phyloP scores from a whole-genome alignment of 2,888 invertebrate species.

The Amblyjoppa proteus region DNA sequence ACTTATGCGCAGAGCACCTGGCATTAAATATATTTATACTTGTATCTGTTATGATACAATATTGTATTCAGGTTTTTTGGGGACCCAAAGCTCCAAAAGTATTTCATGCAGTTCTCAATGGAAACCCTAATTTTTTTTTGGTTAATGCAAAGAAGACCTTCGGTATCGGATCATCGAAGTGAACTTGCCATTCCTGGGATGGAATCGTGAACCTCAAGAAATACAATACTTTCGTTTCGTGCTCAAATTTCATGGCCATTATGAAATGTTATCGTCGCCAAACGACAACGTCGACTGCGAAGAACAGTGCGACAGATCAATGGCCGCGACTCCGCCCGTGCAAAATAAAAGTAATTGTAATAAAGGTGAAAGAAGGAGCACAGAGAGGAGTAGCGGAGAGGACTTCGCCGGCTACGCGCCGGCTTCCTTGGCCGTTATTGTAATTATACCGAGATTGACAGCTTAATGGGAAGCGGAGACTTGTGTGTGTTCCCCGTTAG shows the following conservation, averaged over 20 bases:
- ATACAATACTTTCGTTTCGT: neutral
- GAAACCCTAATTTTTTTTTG: no score
- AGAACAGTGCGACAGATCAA: neutral
- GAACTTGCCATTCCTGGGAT: neutral
- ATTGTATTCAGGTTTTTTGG: no score
- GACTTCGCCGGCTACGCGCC: conserved; percentile 24
- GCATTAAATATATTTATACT: no score
- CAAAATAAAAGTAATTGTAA: conserved; percentile 59
- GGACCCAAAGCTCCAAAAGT: no score
- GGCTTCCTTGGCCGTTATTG: conserved; percentile 68
- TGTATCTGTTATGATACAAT: no score
- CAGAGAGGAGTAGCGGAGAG: conserved; percentile 46
- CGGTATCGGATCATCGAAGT: neutral
- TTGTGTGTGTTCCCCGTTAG: conserved; percentile 47
- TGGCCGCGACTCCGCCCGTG: conserved; percentile 9
- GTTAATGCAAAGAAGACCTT: no score
- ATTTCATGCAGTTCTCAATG: no score
- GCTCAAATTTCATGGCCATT: neutral
- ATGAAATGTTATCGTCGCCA: conserved; percentile 9
- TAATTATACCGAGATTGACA: conserved; percentile 73
- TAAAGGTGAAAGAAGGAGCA: conserved; percentile 50
- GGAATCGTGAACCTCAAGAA: neutral
- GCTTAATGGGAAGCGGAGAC: conserved; percentile 69
- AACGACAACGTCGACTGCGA: conserved; percentile 22
- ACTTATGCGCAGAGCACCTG: no score